phyloP scores from a whole-genome alignment of 2,113 vertebrate genomes.

The Tachysurus vachellii region DNA sequence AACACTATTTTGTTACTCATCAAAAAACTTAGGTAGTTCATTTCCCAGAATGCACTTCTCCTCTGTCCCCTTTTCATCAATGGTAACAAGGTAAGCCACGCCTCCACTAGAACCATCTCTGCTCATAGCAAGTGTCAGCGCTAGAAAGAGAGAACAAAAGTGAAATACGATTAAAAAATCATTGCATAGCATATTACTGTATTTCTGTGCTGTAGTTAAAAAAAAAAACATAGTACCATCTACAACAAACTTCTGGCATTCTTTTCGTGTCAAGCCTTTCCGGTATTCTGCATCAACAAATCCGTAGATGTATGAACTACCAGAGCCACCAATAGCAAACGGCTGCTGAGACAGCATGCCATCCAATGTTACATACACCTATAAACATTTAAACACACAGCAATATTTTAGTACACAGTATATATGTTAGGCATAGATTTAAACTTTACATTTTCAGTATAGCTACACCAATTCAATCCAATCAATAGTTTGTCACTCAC shows the following conservation, averaged over 20 bases:
- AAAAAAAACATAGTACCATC: constrained; percentile 70
- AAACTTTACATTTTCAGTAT: not conserved
- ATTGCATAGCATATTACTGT: not conserved
- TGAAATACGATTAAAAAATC: not conserved
- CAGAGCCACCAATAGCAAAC: constrained; percentile 81
- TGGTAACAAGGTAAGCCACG: constrained; percentile 79
- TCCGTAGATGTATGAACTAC: constrained; percentile 82
- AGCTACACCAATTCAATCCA: not conserved
- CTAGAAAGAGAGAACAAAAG: constrained; percentile 58
- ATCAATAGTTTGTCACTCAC: constrained; percentile 60
- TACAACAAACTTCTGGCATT: constrained; percentile 78
- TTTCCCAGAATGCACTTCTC: constrained; percentile 79
- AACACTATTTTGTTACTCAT: constrained; percentile 63
- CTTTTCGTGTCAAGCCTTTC: constrained; percentile 71
- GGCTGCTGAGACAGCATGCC: constrained; percentile 81
- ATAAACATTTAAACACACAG: not conserved
- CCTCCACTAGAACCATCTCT: constrained; percentile 85
- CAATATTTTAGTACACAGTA: not conserved
- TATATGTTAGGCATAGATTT: not conserved
- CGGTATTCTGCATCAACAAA: constrained; percentile 83
- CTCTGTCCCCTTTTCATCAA: constrained; percentile 75
- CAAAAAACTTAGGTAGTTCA: constrained; percentile 79
- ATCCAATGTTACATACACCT: constrained; percentile 82
- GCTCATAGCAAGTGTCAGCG: constrained; percentile 81
- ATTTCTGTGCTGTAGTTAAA: not conserved